Percentiles rank a stretch among this genome's conserved stretches.
phyloP scores from a whole-genome alignment of 2,113 vertebrate species.

The Coryphaenoides rupestris region DNA sequence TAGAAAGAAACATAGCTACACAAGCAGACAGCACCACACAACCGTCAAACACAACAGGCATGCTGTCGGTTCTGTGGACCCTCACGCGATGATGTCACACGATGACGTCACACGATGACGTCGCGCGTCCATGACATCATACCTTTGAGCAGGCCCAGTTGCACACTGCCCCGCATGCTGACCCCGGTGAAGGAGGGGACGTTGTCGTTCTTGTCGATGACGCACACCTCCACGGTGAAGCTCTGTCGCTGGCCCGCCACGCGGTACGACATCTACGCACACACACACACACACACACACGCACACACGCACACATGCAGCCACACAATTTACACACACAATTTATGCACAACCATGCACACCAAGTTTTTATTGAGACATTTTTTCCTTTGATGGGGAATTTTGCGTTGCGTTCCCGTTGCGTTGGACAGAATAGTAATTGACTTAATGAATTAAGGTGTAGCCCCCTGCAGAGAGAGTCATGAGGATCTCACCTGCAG shows the following conservation, averaged over 20 bases:
- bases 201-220: slow-evolving; percentile 78
- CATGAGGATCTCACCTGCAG: no score
- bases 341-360: not conserved
- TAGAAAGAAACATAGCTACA: no score
- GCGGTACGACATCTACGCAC: slow-evolving; percentile 65
- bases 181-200: slow-evolving; percentile 69
- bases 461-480: no score
- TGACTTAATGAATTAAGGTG: no score
- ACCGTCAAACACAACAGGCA: no score
- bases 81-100: no score
- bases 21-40: no score
- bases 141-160: slow-evolving; percentile 76
- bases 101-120: not conserved
- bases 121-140: no score
- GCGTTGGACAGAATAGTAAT: no score
- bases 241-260: slow-evolving; percentile 63
- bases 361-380: not conserved
- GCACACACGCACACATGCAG: not conserved
- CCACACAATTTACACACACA: not conserved
- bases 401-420: no score
- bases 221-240: slow-evolving; percentile 64
- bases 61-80: no score
- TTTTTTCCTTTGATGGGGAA: no score
- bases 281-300: slow-evolving; percentile 24
- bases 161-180: slow-evolving; percentile 69